These are phyloP conservation scores for Microplitis manilae DNA, from an alignment of 2,888 invertebrate genomes.

Conservation along the genomic window DNA sequence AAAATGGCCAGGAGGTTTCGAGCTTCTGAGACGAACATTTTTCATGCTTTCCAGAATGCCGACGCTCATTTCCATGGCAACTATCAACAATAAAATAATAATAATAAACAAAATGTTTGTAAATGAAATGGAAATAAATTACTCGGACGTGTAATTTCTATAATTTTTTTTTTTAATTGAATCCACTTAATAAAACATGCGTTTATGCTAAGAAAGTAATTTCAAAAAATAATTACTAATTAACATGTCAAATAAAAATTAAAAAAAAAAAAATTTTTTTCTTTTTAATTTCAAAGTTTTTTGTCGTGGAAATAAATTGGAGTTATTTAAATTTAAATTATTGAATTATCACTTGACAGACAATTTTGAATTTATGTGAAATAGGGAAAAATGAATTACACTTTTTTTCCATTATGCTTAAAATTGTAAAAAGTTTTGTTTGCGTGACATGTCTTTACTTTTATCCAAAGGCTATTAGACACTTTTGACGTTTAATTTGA, in stretches of 20 bases:
- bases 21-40: slow-evolving; percentile 70
- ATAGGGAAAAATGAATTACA: neutral
- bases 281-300: no score
- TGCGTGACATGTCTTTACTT: neutral
- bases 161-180: neutral
- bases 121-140: slow-evolving; percentile 29
- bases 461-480: neutral
- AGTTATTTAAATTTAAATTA: no score
- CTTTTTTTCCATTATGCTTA: neutral
- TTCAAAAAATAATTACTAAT: neutral
- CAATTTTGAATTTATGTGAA: neutral
- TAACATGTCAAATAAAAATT: no score
- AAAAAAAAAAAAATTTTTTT: no score
- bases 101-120: slow-evolving; percentile 47
- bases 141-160: neutral
- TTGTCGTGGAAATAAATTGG: no score
- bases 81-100: slow-evolving; percentile 52
- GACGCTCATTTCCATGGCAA: slow-evolving; percentile 70
- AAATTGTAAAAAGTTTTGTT: slow-evolving; percentile 10
- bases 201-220: neutral
- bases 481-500: slow-evolving; percentile 10
- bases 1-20: slow-evolving; percentile 71
- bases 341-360: no score
- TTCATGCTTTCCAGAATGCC: slow-evolving; percentile 69
- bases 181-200: neutral